A percentile compares a stretch with the other conserved stretches of the same genome.
These are phyloP conservation scores for Troides aeacus DNA, from an alignment of 2,888 invertebrate species.

Conservation along the genomic window DNA sequence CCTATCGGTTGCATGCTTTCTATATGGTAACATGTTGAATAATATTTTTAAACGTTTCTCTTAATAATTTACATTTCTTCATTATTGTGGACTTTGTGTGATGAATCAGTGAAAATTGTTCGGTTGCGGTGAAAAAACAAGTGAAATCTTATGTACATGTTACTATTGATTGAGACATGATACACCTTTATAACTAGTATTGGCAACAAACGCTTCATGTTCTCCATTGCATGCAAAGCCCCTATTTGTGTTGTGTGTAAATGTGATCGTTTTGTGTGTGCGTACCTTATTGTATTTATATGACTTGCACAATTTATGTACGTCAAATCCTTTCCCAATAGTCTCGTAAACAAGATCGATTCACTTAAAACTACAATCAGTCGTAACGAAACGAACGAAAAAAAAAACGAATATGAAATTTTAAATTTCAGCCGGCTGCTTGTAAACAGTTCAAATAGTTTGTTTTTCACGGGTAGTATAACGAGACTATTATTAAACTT, in stretches of 20 bases:
- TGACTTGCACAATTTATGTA: background rate
- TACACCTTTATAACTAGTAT: background rate
- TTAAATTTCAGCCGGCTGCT: too few species aligned
- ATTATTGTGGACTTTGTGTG: too few species aligned
- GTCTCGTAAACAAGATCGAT: too few species aligned
- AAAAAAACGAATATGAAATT: too few species aligned
- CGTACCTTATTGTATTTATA: background rate
- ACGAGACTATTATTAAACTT: background rate
- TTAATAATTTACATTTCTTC: too few species aligned
- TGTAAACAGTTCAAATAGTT: too few species aligned
- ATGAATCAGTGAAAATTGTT: too few species aligned
- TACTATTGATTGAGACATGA: background rate
- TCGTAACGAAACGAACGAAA: too few species aligned
- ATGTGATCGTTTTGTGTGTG: background rate
- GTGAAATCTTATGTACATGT: background rate
- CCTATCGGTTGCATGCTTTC: too few species aligned
- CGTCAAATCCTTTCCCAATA: background rate
- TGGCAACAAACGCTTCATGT: background rate
- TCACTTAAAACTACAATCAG: too few species aligned
- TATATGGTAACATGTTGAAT: too few species aligned
- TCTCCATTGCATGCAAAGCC: constrained; percentile 1
- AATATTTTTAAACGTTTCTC: too few species aligned
- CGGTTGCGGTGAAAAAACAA: background rate
- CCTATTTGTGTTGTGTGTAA: background rate
- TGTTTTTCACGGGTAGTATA: background rate